A percentile compares a stretch with the other conserved stretches of the same genome.
Evolutionary conservation across 2,797 vertebrate genomes (phyloP).

Genomic region (Microcaecilia unicolor): DNA sequence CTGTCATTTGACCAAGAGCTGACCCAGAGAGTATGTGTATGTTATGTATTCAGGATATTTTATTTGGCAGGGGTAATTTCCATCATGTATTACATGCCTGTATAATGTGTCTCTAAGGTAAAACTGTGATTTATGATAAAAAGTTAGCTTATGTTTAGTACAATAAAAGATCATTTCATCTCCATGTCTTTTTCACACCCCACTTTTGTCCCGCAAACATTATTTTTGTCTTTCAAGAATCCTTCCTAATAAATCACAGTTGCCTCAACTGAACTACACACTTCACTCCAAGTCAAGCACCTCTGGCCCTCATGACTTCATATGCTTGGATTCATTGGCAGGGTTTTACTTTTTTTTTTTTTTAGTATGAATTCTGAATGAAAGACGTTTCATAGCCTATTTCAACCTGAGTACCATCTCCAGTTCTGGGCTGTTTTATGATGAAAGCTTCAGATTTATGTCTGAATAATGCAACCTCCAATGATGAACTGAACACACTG

Average conservation of each 20-base stretch:
- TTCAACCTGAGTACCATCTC: slow-evolving; percentile 50
- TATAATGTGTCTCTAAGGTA: no score
- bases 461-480: slow-evolving; percentile 46
- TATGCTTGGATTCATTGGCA: slow-evolving; percentile 44
- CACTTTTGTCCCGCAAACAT: not conserved
- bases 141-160: no score
- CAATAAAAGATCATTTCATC: no score
- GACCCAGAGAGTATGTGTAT: no score
- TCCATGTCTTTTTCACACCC: not conserved
- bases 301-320: slow-evolving; percentile 31
- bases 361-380: slow-evolving; percentile 39
- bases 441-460: slow-evolving; percentile 50
- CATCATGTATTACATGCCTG: no score
- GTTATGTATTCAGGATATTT: no score
- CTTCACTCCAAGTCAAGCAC: slow-evolving; percentile 40
- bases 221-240: not conserved
- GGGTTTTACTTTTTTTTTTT: slow-evolving; percentile 45
- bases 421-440: slow-evolving; percentile 48
- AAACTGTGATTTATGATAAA: no score
- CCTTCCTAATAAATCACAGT: slow-evolving; percentile 3
- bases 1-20: no score
- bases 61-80: no score
- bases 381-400: slow-evolving; percentile 48
- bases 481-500: slow-evolving; percentile 44
- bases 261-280: slow-evolving; percentile 23